Percentiles rank a stretch among this genome's conserved stretches.
Conservation (phyloP, 2,113 vertebrate genomes). For the Dicentrarchus labrax region DNA sequence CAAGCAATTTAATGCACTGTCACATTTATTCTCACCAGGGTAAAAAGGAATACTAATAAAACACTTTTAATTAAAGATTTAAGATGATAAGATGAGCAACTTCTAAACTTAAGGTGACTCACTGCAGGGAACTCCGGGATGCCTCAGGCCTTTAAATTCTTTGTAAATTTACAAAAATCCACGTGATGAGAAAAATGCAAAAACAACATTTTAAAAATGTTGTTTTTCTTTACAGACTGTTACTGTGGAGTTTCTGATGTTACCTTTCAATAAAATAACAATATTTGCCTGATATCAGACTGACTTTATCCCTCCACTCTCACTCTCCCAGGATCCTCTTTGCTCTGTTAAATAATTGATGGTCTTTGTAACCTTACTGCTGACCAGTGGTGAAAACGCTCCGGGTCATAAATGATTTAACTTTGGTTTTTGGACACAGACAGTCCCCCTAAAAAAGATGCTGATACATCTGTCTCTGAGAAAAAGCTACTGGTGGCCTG, state of each 20-base stretch:
- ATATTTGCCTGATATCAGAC: not conserved
- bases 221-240: not conserved
- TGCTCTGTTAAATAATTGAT: constrained; percentile 9
- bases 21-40: too few species aligned
- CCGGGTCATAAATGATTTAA: constrained; percentile 19
- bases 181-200: too few species aligned
- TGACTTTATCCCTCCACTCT: not conserved
- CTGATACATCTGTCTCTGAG: not conserved
- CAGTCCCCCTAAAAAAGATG: not conserved
- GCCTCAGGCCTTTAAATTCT: not conserved
- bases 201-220: too few species aligned
- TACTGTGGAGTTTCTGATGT: not conserved
- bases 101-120: too few species aligned
- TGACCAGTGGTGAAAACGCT: not conserved
- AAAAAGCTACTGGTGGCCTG: not conserved
- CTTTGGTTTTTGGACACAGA: not conserved
- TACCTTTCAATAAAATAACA: not conserved
- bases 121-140: not conserved
- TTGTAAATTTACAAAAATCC: not conserved
- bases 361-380: constrained; percentile 5
- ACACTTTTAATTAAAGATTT: too few species aligned
- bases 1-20: too few species aligned
- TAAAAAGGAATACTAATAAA: too few species aligned
- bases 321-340: not conserved
- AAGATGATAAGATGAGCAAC: too few species aligned